These are phyloP conservation scores for Meles meles DNA, from an alignment of 2,113 vertebrate species.

Conservation along the genomic window DNA sequence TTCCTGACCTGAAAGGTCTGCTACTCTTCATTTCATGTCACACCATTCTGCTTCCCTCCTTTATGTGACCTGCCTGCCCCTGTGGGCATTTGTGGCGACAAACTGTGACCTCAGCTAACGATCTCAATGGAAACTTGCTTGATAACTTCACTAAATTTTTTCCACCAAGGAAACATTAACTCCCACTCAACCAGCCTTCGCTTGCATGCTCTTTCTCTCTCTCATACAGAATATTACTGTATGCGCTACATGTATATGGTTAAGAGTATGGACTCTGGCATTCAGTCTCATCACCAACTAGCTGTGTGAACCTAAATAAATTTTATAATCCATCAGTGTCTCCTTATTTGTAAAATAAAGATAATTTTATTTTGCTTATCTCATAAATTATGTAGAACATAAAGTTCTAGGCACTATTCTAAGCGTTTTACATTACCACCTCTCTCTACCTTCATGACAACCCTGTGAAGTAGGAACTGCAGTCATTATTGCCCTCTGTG, in stretches of 20 bases:
- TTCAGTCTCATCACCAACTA: background rate
- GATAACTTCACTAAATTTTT: background rate
- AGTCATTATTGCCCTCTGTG: background rate
- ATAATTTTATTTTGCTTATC: background rate
- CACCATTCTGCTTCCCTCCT: background rate
- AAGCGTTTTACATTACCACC: background rate
- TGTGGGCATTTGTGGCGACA: background rate
- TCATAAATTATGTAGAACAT: background rate
- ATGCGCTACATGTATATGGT: background rate
- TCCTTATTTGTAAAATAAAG: background rate
- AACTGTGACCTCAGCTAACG: background rate
- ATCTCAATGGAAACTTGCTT: background rate
- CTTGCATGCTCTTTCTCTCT: background rate
- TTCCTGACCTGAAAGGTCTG: background rate
- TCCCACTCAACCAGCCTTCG: background rate
- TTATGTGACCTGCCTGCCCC: background rate
- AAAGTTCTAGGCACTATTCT: background rate
- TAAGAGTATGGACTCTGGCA: background rate
- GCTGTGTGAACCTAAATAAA: background rate
- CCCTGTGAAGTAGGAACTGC: background rate
- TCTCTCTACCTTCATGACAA: background rate
- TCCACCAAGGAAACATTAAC: conserved; percentile 4
- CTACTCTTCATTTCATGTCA: background rate
- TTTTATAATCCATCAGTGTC: background rate
- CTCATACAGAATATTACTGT: background rate